Evolutionary conservation across 53 echinoderm and acorn worm species (phyloP), one percentile per base, ranked within the genome.

Genomic region (Crossaster papposus): DNA sequence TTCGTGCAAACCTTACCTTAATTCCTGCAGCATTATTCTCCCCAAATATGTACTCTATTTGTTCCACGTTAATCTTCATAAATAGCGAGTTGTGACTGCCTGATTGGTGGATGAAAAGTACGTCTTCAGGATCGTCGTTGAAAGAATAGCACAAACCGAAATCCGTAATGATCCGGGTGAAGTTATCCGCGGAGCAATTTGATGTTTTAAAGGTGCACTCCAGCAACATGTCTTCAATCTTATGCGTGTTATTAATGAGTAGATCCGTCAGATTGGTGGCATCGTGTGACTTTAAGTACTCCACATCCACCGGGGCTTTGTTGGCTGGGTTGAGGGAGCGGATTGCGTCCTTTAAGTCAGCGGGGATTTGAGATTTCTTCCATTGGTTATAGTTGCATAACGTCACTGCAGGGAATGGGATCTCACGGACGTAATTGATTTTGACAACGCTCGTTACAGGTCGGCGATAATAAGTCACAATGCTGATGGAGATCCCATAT

Each of bases 61-160:
- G 95, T 58, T 95, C 81, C 0, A 93, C 54, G 50, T 89, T 90
- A 26, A 95, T 90, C 33, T 91, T 79, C 87, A 95, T 50, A n/a
- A 81, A 93, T 5, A 95, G 71, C 10, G 93, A 91, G 31, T 91
- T 91, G 13, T 79, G 74, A 30, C 89, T 91, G 9, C 95, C 95
- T 13, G 95, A 84, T 77, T 91, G 86, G 70, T 87, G 84, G 24
- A 95, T 83, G 32, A 51, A 72, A 5, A 53, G 81, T 2, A 38
- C 51, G 53, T 34, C 65, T 7, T 79, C n/a, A 13, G 33, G 88
- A 26, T 87, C 83, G 55, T 83, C 38, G 70, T 95, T 95, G 44
- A 95, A 95, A 0, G 95, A 82, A 33, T 90, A 90, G 7, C 95
- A 95, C 20, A 91, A 23, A 26, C 93, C 95, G 70, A 93, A 95